Base-by-base conservation (phyloP, 2,888 invertebrate species). In the Panopea generosa region DNA sequence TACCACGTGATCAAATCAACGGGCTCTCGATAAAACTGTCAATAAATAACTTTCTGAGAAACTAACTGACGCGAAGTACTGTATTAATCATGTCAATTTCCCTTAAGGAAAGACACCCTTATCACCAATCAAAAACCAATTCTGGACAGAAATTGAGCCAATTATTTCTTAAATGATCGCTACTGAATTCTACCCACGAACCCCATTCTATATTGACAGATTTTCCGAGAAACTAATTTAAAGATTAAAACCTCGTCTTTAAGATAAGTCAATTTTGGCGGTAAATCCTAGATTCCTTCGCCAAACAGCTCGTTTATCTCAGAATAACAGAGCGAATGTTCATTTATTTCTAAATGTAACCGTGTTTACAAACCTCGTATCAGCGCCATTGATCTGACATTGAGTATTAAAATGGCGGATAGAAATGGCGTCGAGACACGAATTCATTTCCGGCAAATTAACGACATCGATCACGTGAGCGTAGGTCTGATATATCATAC, bases 91-190 rank as follows among this genome's bases (percentile, higher is more conserved):
- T 60, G 62, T 74, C 74, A 74, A 74, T 71, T 78, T 78, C 78
- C 68, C 40, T 27, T 27, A 55, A 56, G 79, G 75, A 80, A 79
- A 72, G 59, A 72, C 72, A 56, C 49, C 77, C 77, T 81, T 81
- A 81, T 81, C 80, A 62, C 73, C 73, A 67, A 81, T 81, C 80
- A 77, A 77, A 81, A 81, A 77, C 80, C 77, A 81, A 81, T 81
- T 81, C 71, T 70, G 65, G 63, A 61, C 66, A 66, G 70, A 77
- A 81, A 81, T 77, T 61, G 80, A 81, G 73, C 69, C 77, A 77
- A 81, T 81, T 81, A 81, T 68, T 59, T 65, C 77, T 52, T 70
- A 77, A 81, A 81, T 77, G 77, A 81, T 77, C 73, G 50, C 45
- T 62, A 56, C 55, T 67, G 70, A 63, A 81, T 81, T 81, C 80